Evolutionary conservation across 1,140 invertebrate species (phyloP).

Genomic region (Nephotettix cincticeps): DNA sequence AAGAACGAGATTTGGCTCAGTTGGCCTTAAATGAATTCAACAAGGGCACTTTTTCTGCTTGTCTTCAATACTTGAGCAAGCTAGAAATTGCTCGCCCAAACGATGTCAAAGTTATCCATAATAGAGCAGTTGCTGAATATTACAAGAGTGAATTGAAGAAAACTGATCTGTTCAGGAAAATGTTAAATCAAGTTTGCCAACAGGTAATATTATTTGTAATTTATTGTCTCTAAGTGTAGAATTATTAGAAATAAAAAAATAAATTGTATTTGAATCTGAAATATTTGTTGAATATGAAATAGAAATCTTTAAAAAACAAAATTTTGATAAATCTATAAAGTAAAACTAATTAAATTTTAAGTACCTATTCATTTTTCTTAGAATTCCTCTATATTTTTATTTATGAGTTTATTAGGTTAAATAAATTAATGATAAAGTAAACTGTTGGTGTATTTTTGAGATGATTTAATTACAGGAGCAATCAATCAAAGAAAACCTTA

Average conservation of each 20-base stretch:
- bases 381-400: too few species aligned
- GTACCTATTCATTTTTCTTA: too few species aligned
- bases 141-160: constrained; percentile 69
- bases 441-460: too few species aligned
- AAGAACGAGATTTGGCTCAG: constrained; percentile 57
- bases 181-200: constrained; percentile 60
- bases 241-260: too few species aligned
- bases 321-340: not conserved
- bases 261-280: too few species aligned
- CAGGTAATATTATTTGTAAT: constrained; percentile 52
- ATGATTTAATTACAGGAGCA: too few species aligned
- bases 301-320: not conserved
- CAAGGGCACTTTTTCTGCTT: constrained; percentile 55
- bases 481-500: too few species aligned
- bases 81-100: constrained; percentile 57
- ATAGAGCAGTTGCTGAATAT: constrained; percentile 71
- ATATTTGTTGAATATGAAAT: too few species aligned
- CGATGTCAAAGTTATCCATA: constrained; percentile 70
- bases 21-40: constrained; percentile 58
- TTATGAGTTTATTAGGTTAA: too few species aligned
- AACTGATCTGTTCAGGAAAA: constrained; percentile 67
- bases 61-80: constrained; percentile 59
- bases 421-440: too few species aligned
- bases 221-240: too few species aligned
- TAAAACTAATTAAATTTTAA: too few species aligned